Evolutionary conservation across 2,797 vertebrate genomes (phyloP), one percentile per base, ranked within the genome.

Genomic region (Florisuga fusca): DNA sequence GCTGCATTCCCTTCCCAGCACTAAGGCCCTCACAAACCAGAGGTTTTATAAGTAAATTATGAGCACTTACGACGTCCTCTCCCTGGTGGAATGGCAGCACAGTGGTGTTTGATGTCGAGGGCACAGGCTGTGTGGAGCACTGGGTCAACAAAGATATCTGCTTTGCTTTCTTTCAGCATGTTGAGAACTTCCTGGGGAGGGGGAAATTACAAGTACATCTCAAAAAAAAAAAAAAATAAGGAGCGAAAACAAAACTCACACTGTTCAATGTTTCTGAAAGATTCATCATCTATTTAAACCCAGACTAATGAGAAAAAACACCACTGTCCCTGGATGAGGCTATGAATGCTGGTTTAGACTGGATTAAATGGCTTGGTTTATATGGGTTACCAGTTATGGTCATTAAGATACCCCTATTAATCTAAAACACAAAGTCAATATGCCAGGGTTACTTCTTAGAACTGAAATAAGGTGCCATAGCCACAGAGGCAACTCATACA

Each of bases 161-260:
- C 99, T 94, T 99, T 99, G 92, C 99, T 99, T 95, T 99, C 99
- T 96, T 99, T 99, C 96, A 99, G 96, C 98, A 99, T 99, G 97
- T 99, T 99, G 73, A 99, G 97, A 87, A 99, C 99, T 95, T 99
- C 99, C 99, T 99, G 87, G 17, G 81, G 76, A 93, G 58, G 31
- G 31, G 34, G 79, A 46, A 73, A 96, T 50, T 6, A 63, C 21
- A 81, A 43, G 67, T 12, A 25, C 6, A n/a, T 25, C 34, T 90
- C 73, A 94, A 38, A 53, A 84, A 81, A 76, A 94, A 38, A 53
- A 84, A 38, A 41, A 41, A 15, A 41, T 41, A 86, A 67, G 22
- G 10, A 54, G 19, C 33, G 10, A 57, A 45, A 89, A 63, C 8
- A 66, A 71, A 94, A 57, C 18, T 66, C 33, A 11, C 6, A 15